These are phyloP conservation scores for Loris lydekkerianus DNA, from an alignment of 2,797 vertebrate genomes.

Conservation along the genomic window DNA sequence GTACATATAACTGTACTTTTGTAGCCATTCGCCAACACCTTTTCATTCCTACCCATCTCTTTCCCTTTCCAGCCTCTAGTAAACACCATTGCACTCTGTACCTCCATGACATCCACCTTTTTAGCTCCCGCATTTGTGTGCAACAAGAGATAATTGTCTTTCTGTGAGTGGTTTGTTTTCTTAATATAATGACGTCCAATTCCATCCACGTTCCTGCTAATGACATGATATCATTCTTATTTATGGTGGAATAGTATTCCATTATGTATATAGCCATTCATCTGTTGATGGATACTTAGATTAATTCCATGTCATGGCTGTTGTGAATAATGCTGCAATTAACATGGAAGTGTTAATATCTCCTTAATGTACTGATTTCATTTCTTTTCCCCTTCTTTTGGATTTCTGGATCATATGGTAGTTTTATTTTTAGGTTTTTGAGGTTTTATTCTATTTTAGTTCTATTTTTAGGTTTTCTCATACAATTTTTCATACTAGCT, in stretches of 20 bases:
- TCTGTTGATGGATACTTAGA: neutral
- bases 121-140: neutral
- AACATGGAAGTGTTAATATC: neutral
- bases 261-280: neutral
- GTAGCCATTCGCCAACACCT: neutral
- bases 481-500: neutral
- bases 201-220: no score
- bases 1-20: no score
- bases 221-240: no score
- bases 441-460: neutral
- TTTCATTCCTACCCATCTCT: neutral
- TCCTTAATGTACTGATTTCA: neutral
- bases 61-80: neutral
- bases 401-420: neutral
- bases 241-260: neutral
- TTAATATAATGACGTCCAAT: neutral
- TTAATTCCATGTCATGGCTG: neutral
- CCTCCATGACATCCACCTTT: neutral
- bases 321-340: neutral
- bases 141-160: neutral
- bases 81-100: neutral
- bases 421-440: neutral
- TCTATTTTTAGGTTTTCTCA: neutral
- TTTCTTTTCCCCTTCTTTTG: neutral
- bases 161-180: neutral